Evolutionary conservation across 2,888 invertebrate species (phyloP).

Genomic region (Strigamia maritima): DNA sequence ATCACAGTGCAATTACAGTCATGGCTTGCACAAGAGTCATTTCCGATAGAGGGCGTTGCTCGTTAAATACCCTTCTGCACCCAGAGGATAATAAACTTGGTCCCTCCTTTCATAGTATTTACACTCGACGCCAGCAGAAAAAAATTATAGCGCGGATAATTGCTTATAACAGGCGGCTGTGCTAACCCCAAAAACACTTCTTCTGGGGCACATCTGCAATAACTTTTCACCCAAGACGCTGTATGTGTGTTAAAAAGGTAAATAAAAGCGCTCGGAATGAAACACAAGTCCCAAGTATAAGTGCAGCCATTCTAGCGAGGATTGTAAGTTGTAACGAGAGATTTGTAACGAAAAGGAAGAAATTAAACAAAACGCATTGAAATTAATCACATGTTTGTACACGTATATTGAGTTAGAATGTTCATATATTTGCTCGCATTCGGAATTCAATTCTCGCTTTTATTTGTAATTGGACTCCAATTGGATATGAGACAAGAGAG

Average conservation of each 20-base stretch:
- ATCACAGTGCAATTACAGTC: conserved; percentile 32
- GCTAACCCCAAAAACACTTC: background rate
- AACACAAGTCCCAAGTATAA: background rate
- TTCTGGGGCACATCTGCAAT: background rate
- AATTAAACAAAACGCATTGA: conserved; percentile 27
- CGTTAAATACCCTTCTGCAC: conserved; percentile 28
- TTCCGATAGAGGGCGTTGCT: conserved; percentile 34
- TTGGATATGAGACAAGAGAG: conserved; percentile 17
- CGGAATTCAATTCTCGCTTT: conserved; percentile 34
- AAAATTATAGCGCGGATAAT: conserved; percentile 14
- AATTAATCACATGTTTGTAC: conserved; percentile 2
- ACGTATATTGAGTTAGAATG: background rate
- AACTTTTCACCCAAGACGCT: background rate
- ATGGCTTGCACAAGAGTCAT: conserved; percentile 32
- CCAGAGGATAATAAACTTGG: conserved; percentile 14
- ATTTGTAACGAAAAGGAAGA: background rate
- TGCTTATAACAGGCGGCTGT: background rate
- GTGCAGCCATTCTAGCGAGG: background rate
- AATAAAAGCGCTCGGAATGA: background rate
- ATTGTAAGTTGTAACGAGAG: too few relatives aligned
- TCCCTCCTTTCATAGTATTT: conserved; percentile 2
- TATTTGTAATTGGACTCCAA: conserved; percentile 34
- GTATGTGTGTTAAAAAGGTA: background rate
- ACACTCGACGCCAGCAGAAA: conserved; percentile 2
- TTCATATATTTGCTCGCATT: conserved; percentile 18